Conservation (phyloP, 2,888 invertebrate species). For the Drosophila fulvimacula region DNA sequence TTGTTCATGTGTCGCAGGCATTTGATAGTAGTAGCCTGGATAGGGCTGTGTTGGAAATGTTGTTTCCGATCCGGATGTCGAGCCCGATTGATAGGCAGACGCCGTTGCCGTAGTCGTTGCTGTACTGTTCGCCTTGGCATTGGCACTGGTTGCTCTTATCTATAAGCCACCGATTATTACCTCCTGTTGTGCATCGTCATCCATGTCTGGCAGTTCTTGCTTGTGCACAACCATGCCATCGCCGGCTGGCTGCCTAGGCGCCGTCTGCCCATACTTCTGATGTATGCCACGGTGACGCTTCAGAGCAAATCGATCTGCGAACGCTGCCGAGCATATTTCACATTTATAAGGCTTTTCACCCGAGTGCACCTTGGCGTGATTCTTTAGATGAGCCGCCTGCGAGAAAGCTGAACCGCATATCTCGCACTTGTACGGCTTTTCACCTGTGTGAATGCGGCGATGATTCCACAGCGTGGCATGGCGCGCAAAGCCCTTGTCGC, state of each 20-base stretch:
- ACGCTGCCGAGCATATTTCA: constrained; percentile 93
- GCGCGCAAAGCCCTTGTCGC: constrained; percentile 94
- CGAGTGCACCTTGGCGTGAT: constrained; percentile 93
- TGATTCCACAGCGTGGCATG: constrained; percentile 96
- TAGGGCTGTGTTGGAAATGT: constrained; percentile 42
- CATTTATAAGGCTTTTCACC: constrained; percentile 93
- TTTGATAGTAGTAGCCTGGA: constrained; percentile 60
- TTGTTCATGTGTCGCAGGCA: constrained; percentile 43
- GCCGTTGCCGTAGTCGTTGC: constrained; percentile 43
- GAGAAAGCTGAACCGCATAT: constrained; percentile 96
- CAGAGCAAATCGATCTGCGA: constrained; percentile 93
- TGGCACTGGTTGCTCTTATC: constrained; percentile 76
- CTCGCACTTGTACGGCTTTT: constrained; percentile 88
- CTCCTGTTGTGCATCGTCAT: constrained; percentile 84
- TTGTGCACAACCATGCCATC: constrained; percentile 83
- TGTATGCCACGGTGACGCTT: constrained; percentile 94
- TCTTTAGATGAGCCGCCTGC: constrained; percentile 94
- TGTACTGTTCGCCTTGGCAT: constrained; percentile 52
- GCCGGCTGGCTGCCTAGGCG: constrained; percentile 85
- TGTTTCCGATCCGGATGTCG: constrained; percentile 6
- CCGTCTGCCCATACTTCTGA: constrained; percentile 90
- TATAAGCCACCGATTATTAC: constrained; percentile 84
- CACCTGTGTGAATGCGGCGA: constrained; percentile 93
- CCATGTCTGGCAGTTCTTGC: constrained; percentile 84
- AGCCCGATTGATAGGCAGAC: constrained; percentile 28